These are phyloP conservation scores for Parambassis ranga DNA, from an alignment of 2,797 vertebrate species.

Conservation along the genomic window DNA sequence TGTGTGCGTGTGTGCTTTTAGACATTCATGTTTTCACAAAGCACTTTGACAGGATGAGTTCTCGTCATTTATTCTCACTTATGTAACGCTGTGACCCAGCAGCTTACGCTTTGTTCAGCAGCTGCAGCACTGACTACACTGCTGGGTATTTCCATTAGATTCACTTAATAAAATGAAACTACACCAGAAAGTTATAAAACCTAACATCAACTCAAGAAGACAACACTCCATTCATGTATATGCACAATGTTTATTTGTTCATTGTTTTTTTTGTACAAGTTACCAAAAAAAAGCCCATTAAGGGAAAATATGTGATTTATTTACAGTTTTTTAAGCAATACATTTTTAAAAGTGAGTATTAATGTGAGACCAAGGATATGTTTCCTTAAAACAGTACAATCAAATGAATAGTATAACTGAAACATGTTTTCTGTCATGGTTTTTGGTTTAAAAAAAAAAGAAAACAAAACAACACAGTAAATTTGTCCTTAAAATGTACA, in stretches of 20 bases:
- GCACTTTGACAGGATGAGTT: constrained; percentile 68
- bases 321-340: constrained; percentile 55
- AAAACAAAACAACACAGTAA: too few species aligned
- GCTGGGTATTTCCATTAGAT: constrained; percentile 14
- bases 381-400: constrained; percentile 57
- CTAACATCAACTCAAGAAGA: neutral
- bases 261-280: constrained; percentile 40
- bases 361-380: constrained; percentile 52
- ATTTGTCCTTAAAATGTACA: constrained; percentile 47
- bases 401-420: constrained; percentile 26
- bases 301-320: constrained; percentile 42
- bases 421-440: constrained; percentile 34
- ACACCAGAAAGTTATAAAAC: neutral
- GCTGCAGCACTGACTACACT: constrained; percentile 27
- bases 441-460: too few species aligned
- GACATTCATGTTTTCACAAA: constrained; percentile 60
- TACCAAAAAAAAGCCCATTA: constrained; percentile 57
- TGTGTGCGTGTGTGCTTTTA: constrained; percentile 8
- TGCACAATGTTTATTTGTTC: constrained; percentile 50
- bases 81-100: constrained; percentile 17
- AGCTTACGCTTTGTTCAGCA: constrained; percentile 36
- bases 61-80: constrained; percentile 31
- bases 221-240: constrained; percentile 26
- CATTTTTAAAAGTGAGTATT: constrained; percentile 44
- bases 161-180: constrained; percentile 18